Conservation (phyloP, 2,113 vertebrate species). For the Cavia aperea region DNA sequence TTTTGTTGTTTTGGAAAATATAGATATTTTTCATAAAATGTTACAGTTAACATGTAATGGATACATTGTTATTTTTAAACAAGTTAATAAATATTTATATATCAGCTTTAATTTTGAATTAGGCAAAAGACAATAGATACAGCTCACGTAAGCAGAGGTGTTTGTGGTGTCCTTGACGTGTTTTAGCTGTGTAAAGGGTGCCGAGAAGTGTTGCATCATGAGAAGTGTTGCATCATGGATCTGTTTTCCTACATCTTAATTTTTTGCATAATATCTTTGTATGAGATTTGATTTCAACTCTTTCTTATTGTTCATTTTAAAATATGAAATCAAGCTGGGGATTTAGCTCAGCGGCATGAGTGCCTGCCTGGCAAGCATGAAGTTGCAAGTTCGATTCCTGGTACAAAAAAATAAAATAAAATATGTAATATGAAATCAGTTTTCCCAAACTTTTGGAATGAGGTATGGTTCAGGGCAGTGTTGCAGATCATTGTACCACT, state of each 20-base stretch:
- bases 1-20: constrained; percentile 3
- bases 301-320: neutral
- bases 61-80: neutral
- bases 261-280: neutral
- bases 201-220: neutral
- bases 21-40: neutral
- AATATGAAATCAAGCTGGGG: neutral
- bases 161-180: neutral
- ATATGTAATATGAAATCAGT: neutral
- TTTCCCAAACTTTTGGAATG: constrained; percentile 5
- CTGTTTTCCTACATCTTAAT: neutral
- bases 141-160: neutral
- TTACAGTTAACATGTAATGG: neutral
- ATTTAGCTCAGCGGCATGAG: no score
- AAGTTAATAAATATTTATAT: neutral
- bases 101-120: neutral
- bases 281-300: neutral
- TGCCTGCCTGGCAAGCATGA: no score
- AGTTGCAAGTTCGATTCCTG: no score
- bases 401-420: no score
- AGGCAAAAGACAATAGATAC: neutral
- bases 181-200: neutral
- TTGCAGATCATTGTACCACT: neutral
- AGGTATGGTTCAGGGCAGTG: neutral
- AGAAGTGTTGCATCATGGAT: neutral